Conservation (phyloP, 92 coral and sea anemone genomes). For the Plumapathes pennacea region DNA sequence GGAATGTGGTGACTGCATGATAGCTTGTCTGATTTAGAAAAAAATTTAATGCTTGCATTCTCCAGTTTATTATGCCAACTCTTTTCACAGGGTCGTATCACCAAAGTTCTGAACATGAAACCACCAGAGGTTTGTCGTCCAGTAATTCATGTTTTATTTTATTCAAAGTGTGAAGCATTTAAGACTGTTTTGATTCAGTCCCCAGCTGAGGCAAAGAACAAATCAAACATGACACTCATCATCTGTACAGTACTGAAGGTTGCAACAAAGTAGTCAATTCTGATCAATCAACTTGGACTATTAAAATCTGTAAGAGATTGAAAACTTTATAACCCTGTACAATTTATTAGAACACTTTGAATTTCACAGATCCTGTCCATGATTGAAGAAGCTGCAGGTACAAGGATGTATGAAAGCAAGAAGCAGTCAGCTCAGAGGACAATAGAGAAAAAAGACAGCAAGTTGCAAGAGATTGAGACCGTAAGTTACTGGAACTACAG, state of each 20-base stretch:
- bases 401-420: conserved; percentile 96
- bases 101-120: conserved; percentile 96
- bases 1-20: too few relatives aligned
- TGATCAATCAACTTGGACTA: background rate
- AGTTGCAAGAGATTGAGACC: conserved; percentile 90
- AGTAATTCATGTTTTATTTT: background rate
- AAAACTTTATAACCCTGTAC: background rate
- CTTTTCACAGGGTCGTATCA: conserved; percentile 80
- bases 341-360: background rate
- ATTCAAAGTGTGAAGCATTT: background rate
- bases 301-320: background rate
- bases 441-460: conserved; percentile 93
- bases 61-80: too few relatives aligned
- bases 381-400: conserved; percentile 99
- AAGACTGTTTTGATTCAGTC: background rate
- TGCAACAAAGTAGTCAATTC: too few relatives aligned
- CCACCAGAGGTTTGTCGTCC: conserved; percentile 99
- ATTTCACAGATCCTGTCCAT: conserved; percentile 79
- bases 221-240: too few relatives aligned
- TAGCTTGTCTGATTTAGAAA: too few relatives aligned
- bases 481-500: too few relatives aligned
- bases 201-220: too few relatives aligned
- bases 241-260: too few relatives aligned
- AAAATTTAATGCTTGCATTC: too few relatives aligned
- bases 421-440: conserved; percentile 96